These are phyloP conservation scores for Hestina assimilis DNA, from an alignment of 1,140 invertebrate species.

Conservation along the genomic window DNA sequence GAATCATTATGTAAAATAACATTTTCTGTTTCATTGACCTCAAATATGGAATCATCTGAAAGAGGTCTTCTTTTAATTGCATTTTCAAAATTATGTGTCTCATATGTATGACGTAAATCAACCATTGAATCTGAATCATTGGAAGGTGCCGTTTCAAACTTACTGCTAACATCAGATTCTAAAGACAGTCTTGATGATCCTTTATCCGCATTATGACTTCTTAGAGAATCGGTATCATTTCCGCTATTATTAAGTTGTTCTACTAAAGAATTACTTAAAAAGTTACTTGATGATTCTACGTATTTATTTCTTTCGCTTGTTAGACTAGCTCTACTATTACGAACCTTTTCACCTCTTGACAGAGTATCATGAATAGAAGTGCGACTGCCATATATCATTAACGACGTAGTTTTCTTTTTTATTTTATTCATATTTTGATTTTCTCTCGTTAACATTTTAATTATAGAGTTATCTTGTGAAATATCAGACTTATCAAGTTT, in stretches of 20 bases:
- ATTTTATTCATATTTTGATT: constrained; percentile 68
- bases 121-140: constrained; percentile 67
- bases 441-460: constrained; percentile 72
- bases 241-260: constrained; percentile 64
- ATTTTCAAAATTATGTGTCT: constrained; percentile 79
- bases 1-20: constrained; percentile 75
- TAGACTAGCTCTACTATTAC: constrained; percentile 69
- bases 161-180: constrained; percentile 74
- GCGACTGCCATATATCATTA: constrained; percentile 76
- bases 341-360: constrained; percentile 73
- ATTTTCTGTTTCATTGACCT: constrained; percentile 81
- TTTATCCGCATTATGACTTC: constrained; percentile 72
- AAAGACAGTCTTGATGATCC: constrained; percentile 72
- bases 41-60: constrained; percentile 82
- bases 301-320: constrained; percentile 56
- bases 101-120: constrained; percentile 75
- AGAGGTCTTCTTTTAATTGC: constrained; percentile 84
- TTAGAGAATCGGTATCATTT: constrained; percentile 70
- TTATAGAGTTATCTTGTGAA: constrained; percentile 68
- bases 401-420: constrained; percentile 72
- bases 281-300: constrained; percentile 38
- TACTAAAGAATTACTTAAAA: constrained; percentile 55
- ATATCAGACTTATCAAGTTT: constrained; percentile 72
- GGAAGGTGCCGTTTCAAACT: constrained; percentile 68
- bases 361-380: constrained; percentile 78